These are phyloP conservation scores for Corythornis cristatus DNA, from an alignment of 2,113 vertebrate genomes.

Conservation along the genomic window DNA sequence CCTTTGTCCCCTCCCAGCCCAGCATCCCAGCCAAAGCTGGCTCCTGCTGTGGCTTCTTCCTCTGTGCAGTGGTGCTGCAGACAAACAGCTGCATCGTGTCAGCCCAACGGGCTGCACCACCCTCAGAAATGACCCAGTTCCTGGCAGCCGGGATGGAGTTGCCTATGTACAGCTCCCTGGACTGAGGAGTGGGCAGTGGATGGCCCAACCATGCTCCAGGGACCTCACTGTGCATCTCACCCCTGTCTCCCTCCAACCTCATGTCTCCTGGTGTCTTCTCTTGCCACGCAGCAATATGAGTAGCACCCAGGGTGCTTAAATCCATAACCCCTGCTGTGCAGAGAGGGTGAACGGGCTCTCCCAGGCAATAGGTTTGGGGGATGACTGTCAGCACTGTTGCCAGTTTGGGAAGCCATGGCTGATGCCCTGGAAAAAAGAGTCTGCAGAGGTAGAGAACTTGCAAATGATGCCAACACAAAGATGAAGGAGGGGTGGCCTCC, in stretches of 20 bases:
- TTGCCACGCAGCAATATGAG: background rate
- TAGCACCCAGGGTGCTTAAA: background rate
- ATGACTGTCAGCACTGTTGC: rapidly evolving
- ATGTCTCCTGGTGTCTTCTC: background rate
- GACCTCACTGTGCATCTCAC: background rate
- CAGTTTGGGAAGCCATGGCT: background rate
- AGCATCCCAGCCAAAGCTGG: background rate
- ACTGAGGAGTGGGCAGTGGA: background rate
- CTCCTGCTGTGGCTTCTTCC: background rate
- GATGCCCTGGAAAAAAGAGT: background rate
- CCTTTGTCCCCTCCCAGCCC: background rate
- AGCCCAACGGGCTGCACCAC: background rate
- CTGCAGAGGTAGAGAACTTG: background rate
- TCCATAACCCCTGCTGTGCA: background rate
- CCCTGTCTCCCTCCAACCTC: background rate
- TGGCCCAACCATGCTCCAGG: background rate
- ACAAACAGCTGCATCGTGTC: background rate
- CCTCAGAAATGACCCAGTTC: background rate
- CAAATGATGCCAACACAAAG: background rate
- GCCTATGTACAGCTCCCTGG: background rate
- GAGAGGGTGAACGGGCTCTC: background rate
- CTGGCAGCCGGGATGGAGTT: rapidly evolving
- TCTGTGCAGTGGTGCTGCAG: background rate
- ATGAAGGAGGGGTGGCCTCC: background rate
- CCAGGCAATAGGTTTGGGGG: rapidly evolving